A percentile compares a stretch with the other conserved stretches of the same genome.
phyloP scores from a whole-genome alignment of 2,888 invertebrate genomes.

The Magallana nippona region DNA sequence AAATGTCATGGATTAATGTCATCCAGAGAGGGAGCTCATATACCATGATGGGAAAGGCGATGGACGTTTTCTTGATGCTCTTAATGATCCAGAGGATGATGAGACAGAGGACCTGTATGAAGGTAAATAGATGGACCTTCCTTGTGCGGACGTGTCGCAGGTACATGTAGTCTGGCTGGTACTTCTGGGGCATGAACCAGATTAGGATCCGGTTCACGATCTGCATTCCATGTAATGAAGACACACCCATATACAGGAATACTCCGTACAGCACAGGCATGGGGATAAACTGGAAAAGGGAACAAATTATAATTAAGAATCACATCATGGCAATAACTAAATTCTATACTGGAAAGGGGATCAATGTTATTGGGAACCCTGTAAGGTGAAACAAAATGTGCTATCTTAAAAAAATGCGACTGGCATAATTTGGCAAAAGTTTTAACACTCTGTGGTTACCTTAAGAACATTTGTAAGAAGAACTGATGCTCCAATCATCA shows the following conservation, averaged over 20 bases:
- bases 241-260: conserved; percentile 98
- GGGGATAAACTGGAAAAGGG: conserved; percentile 88
- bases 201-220: conserved; percentile 96
- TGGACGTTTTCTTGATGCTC: conserved; percentile 94
- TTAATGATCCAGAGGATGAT: conserved; percentile 79
- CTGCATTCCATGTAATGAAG: conserved; percentile 93
- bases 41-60: conserved; percentile 96
- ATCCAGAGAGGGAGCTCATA: conserved; percentile 57
- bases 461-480: conserved; percentile 91
- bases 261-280: conserved; percentile 99
- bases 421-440: too few species aligned
- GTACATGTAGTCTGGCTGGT: conserved; percentile 99
- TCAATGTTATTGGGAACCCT: too few species aligned
- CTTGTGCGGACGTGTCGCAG: conserved; percentile 96
- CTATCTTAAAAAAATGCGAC: too few species aligned
- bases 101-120: conserved; percentile 79
- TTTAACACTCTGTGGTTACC: conserved; percentile 66
- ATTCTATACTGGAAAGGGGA: too few species aligned
- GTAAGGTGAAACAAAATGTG: too few species aligned
- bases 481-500: conserved; percentile 96
- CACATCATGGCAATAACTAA: too few species aligned
- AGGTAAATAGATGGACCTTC: conserved; percentile 82
- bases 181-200: conserved; percentile 98
- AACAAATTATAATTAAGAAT: neutral
- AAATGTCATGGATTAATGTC: too few species aligned